Base-by-base conservation (phyloP, 2,888 invertebrate genomes). In the Rhingia rostrata region DNA sequence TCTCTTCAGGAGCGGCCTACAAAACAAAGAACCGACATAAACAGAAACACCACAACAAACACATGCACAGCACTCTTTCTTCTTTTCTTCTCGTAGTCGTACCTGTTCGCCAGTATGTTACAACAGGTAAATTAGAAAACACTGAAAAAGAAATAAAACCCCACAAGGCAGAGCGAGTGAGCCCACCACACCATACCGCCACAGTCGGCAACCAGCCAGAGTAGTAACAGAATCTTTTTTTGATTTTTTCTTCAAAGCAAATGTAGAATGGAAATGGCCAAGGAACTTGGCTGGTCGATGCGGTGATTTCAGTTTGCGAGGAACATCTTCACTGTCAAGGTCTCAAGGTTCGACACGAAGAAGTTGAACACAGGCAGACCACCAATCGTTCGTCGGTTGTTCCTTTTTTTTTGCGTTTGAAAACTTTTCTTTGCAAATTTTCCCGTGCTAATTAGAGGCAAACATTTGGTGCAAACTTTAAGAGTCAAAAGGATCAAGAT, bases 261-360 rank as follows among this genome's bases (percentile, higher is more conserved):
- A 69, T 70, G 75, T 80, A 84, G 84, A 84, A 84, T 88, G 87
- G 86, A 86, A 88, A 88, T 88, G 89, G 86, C 89, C 88, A 88
- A 89, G 88, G 89, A 88, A 88, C 86, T 88, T 89, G 88, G 88
- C 88, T 88, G 86, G 86, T 86, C 87, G 83, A 83, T 86, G 81
- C 83, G 86, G 84, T 86, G 81, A 86, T 85, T 88, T 90, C 90
- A 91, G 91, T 91, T 88, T 89, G 88, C 88, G 90, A 90, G 89
- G 88, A 91, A 89, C 91, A 88, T 91, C 92, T 89, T 90, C 92
- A 92, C 91, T 92, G 92, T 92, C 92, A 92, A 92, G 92, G 92
- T 91, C 91, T 91, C 89, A 89, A 90, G 73, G 89, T 90, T 90
- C 90, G 72, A 64, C 53, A 72, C 66, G 60, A 64, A 67, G 70